phyloP scores from a whole-genome alignment of 2,888 invertebrate genomes.

The Anagyrus pseudococci region DNA sequence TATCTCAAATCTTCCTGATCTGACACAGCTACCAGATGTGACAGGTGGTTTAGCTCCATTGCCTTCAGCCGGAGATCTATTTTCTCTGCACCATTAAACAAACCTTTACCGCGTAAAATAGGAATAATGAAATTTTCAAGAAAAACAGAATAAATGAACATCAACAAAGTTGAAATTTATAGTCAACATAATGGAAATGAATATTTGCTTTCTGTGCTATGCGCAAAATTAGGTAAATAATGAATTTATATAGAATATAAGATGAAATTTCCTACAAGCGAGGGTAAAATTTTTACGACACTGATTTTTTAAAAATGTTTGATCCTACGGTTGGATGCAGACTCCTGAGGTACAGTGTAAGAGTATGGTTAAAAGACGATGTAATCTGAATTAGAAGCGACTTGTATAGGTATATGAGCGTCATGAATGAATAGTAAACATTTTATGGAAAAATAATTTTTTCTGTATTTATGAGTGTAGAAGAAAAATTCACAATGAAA shows the following conservation, averaged over 20 bases:
- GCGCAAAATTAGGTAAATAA: slow-evolving; percentile 5
- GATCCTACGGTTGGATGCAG: slow-evolving; percentile 20
- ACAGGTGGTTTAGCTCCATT: slow-evolving; percentile 91
- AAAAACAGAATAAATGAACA: neutral
- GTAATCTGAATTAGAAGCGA: neutral
- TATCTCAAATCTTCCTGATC: slow-evolving; percentile 91
- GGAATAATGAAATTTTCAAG: neutral
- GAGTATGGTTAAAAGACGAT: slow-evolving; percentile 2
- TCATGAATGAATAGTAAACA: slow-evolving; percentile 14
- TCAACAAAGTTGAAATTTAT: slow-evolving; percentile 23
- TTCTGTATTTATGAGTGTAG: slow-evolving; percentile 5
- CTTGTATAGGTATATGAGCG: neutral
- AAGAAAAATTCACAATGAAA: slow-evolving; percentile 11
- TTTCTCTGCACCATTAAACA: slow-evolving; percentile 69
- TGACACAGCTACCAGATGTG: slow-evolving; percentile 89
- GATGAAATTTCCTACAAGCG: slow-evolving; percentile 10
- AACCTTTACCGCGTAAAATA: neutral
- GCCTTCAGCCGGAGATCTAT: slow-evolving; percentile 94
- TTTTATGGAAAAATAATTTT: slow-evolving; percentile 12
- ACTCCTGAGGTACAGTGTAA: slow-evolving; percentile 15
- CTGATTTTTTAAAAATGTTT: slow-evolving; percentile 22
- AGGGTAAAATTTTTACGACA: slow-evolving; percentile 23
- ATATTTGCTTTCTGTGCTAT: neutral
- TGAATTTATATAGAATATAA: slow-evolving; percentile 13
- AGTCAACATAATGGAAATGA: slow-evolving; percentile 14